phyloP scores from a whole-genome alignment of 2,113 vertebrate genomes.

The Ariopsis seemanni region DNA sequence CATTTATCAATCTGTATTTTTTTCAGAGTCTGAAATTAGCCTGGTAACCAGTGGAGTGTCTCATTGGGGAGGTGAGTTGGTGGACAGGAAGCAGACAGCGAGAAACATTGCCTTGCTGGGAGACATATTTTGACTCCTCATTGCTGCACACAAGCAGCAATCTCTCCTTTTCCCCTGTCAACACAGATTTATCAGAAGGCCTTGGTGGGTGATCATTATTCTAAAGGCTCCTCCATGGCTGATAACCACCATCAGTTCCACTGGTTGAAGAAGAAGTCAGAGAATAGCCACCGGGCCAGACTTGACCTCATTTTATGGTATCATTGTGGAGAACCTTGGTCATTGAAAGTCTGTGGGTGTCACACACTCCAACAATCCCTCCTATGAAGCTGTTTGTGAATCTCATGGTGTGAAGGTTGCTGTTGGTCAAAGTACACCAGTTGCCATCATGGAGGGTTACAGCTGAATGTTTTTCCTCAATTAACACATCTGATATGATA shows the following conservation, averaged over 20 bases:
- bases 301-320: conserved; percentile 41
- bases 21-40: conserved; percentile 5
- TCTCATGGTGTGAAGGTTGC: neutral
- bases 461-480: neutral
- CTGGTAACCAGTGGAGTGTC: neutral
- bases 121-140: conserved; percentile 42
- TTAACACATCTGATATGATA: conserved; percentile 22
- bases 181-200: conserved; percentile 50
- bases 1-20: neutral
- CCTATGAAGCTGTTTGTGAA: neutral
- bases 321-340: conserved; percentile 13
- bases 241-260: conserved; percentile 50
- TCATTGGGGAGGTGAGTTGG: conserved; percentile 24
- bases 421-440: neutral
- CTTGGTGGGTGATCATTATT: conserved; percentile 52
- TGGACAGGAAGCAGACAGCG: conserved; percentile 30
- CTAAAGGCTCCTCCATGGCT: conserved; percentile 27
- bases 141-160: conserved; percentile 40
- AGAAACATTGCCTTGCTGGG: neutral
- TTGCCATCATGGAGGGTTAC: neutral
- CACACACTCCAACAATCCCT: neutral
- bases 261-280: conserved; percentile 24
- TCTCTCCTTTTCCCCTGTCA: conserved; percentile 37
- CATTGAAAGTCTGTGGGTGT: conserved; percentile 18
- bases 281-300: conserved; percentile 23